Evolutionary conservation across 1,140 invertebrate genomes (phyloP).

Genomic region (Heliconius himera): DNA sequence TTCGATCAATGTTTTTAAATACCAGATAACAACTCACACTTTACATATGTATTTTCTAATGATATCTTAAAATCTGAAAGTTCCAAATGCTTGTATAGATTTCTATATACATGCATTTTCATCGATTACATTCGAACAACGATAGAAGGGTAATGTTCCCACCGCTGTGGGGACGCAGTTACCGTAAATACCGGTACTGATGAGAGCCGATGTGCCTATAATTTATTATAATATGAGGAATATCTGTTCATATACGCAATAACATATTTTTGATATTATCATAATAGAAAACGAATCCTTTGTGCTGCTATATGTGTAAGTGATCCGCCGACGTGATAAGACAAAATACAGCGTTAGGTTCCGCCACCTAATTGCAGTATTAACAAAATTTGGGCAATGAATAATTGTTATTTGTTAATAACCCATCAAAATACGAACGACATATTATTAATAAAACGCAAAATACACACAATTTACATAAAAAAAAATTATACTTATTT

Average conservation of each 20-base stretch:
- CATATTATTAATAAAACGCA: too few relatives aligned
- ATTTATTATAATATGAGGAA: slow-evolving; percentile 30
- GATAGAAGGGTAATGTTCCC: slow-evolving; percentile 27
- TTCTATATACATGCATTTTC: slow-evolving; percentile 12
- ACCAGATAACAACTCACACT: not conserved
- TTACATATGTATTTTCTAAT: not conserved
- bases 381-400: too few relatives aligned
- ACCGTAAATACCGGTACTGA: slow-evolving; percentile 19
- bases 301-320: not conserved
- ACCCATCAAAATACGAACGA: too few relatives aligned
- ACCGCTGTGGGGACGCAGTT: slow-evolving; percentile 20
- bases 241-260: slow-evolving; percentile 33
- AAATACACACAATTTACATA: too few relatives aligned
- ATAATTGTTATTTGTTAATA: too few relatives aligned
- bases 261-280: slow-evolving; percentile 56
- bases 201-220: slow-evolving; percentile 21
- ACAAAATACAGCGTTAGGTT: too few relatives aligned
- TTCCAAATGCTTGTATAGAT: slow-evolving; percentile 3
- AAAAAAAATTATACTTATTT: too few relatives aligned
- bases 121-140: slow-evolving; percentile 18
- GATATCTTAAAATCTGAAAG: not conserved
- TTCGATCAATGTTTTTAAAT: not conserved
- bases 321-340: too few relatives aligned
- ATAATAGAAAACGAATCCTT: slow-evolving; percentile 33
- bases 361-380: too few relatives aligned